These are phyloP conservation scores for Pygocentrus nattereri DNA, from an alignment of 2,797 vertebrate species.

Conservation along the genomic window DNA sequence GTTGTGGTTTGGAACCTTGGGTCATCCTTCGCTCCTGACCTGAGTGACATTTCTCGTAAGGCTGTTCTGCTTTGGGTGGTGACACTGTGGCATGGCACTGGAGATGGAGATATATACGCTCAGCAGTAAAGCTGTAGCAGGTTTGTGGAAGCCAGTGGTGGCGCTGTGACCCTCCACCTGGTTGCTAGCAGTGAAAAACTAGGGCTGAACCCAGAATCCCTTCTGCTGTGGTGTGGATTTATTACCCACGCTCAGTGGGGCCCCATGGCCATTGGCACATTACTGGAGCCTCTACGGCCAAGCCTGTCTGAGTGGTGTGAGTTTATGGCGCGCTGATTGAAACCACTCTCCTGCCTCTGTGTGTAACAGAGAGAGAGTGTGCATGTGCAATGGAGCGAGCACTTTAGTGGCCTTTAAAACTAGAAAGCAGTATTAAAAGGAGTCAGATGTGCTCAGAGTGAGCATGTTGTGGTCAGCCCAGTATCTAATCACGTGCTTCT, in stretches of 20 bases:
- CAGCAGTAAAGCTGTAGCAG: not conserved
- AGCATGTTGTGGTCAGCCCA: slow-evolving; percentile 24
- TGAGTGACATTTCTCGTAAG: not conserved
- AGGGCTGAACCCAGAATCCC: slow-evolving; percentile 17
- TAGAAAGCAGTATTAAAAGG: slow-evolving; percentile 25
- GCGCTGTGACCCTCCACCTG: not conserved
- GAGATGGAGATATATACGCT: not conserved
- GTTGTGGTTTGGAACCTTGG: not conserved
- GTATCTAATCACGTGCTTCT: not conserved
- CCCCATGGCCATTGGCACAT: slow-evolving; percentile 9
- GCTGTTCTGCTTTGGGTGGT: slow-evolving; percentile 2
- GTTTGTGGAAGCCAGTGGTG: not conserved
- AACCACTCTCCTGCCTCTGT: slow-evolving; percentile 17
- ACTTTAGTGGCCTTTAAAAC: slow-evolving; percentile 41
- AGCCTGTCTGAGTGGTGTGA: slow-evolving; percentile 24
- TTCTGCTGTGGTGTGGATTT: slow-evolving; percentile 37
- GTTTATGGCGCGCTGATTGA: slow-evolving; percentile 47
- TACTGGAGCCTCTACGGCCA: slow-evolving; percentile 4
- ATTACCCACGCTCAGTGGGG: slow-evolving; percentile 24
- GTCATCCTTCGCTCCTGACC: not conserved
- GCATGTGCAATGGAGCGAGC: slow-evolving; percentile 7
- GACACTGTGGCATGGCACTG: not conserved
- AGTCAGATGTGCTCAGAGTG: slow-evolving; percentile 23
- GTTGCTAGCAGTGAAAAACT: not conserved
- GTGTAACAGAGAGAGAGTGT: not conserved